Conservation (phyloP, 2,113 vertebrate species). For the Tachycineta bicolor region DNA sequence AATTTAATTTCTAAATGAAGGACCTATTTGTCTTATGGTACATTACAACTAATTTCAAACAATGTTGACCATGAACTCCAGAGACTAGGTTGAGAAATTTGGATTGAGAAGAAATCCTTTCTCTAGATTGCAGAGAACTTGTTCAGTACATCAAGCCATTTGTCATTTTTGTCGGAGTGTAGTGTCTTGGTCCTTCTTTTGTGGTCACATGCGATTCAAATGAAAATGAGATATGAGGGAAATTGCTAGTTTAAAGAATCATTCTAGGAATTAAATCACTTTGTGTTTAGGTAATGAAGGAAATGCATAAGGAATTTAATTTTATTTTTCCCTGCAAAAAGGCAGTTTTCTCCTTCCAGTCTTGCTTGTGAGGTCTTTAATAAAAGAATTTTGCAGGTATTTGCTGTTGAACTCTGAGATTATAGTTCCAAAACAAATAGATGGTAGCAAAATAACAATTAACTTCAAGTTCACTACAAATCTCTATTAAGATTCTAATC, state of each 20-base stretch:
- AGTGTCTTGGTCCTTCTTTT: not conserved
- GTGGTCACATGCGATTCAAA: not conserved
- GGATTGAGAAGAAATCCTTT: not conserved
- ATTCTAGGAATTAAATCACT: not conserved
- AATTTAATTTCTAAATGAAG: not conserved
- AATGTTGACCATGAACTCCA: not conserved
- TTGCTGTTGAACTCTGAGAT: not conserved
- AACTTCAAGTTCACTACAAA: not conserved
- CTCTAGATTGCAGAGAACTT: not conserved
- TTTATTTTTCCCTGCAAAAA: not conserved
- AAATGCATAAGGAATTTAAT: not conserved
- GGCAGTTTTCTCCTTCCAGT: not conserved
- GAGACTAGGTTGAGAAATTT: not conserved
- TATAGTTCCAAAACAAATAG: not conserved
- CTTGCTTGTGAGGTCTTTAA: not conserved
- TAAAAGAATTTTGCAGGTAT: not conserved
- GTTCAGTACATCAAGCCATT: not conserved
- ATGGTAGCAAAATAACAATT: not conserved
- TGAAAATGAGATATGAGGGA: not conserved
- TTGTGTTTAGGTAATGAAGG: not conserved
- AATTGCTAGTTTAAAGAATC: not conserved
- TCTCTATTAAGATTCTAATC: not conserved
- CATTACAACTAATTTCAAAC: not conserved
- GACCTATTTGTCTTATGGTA: not conserved
- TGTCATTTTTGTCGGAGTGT: not conserved